Conservation (phyloP, 2,113 vertebrate species). For the Neolamprologus longior region DNA sequence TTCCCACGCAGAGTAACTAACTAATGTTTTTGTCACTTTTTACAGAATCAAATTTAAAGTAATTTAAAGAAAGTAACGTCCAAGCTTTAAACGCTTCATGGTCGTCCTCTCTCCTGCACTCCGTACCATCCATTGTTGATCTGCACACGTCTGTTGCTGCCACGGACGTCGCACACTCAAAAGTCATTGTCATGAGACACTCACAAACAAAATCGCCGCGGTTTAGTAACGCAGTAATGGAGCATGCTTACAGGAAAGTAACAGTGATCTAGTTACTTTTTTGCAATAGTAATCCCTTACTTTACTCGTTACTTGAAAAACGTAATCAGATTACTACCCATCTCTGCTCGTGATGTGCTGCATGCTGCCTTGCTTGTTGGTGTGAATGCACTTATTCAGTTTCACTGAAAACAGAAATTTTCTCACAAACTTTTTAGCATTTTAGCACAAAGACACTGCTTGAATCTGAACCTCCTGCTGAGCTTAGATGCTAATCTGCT, state of each 20-base stretch:
- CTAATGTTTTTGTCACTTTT: not conserved
- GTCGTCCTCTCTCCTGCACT: rapidly evolving
- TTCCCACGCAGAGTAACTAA: rapidly evolving
- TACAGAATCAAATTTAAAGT: not conserved
- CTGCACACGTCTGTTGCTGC: not conserved
- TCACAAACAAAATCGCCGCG: rapidly evolving
- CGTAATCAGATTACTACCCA: rapidly evolving
- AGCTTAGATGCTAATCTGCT: not conserved
- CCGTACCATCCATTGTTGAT: rapidly evolving
- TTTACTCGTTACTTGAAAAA: not conserved
- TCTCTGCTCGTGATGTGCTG: rapidly evolving
- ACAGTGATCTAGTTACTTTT: not conserved
- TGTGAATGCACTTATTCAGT: not conserved
- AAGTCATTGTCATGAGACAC: not conserved
- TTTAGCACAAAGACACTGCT: not conserved
- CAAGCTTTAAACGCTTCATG: not conserved
- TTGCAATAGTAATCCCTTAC: not conserved
- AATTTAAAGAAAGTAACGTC: not conserved
- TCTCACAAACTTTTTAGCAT: not conserved
- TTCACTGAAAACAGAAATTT: rapidly evolving
- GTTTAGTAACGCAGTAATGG: not conserved
- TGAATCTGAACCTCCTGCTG: not conserved
- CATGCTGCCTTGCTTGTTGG: not conserved
- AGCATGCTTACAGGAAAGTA: not conserved
- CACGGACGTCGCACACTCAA: rapidly evolving